phyloP scores from a whole-genome alignment of 64 coral and sea anemone species.

The Acropora yongei region DNA sequence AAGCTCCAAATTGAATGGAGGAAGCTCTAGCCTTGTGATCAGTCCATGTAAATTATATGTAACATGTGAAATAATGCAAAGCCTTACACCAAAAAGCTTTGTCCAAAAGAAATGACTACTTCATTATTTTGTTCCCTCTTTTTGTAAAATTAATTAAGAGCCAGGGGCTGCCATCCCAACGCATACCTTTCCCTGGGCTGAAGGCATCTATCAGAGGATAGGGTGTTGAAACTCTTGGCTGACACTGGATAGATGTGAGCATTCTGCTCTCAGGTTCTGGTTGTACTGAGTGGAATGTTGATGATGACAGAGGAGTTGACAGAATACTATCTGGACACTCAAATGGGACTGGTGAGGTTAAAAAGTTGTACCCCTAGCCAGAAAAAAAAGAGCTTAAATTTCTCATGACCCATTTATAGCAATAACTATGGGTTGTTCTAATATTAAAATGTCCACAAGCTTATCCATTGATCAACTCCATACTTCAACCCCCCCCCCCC shows the following conservation, averaged over 20 bases:
- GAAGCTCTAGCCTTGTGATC: too few species aligned
- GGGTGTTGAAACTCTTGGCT: conserved; percentile 5
- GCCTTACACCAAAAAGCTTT: too few species aligned
- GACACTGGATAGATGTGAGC: conserved; percentile 11
- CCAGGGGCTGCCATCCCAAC: neutral
- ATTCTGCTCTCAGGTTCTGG: conserved; percentile 3
- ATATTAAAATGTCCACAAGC: too few species aligned
- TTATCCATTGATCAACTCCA: too few species aligned
- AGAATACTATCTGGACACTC: conserved; percentile 27
- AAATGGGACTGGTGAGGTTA: conserved; percentile 13
- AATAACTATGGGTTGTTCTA: neutral
- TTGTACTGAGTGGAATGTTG: conserved; percentile 14
- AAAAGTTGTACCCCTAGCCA: neutral
- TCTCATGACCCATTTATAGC: neutral
- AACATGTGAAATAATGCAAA: too few species aligned
- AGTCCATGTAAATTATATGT: too few species aligned
- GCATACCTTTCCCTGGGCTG: conserved; percentile 3
- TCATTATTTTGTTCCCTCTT: too few species aligned
- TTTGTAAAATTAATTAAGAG: neutral
- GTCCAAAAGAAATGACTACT: too few species aligned
- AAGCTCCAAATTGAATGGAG: too few species aligned
- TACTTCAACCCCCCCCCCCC: too few species aligned
- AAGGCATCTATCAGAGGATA: conserved; percentile 19
- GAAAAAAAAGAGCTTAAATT: neutral
- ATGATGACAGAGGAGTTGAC: conserved; percentile 13